Percentiles rank a stretch among this genome's conserved stretches.
phyloP scores from a whole-genome alignment of 2,113 vertebrate species.

The Sander lucioperca region DNA sequence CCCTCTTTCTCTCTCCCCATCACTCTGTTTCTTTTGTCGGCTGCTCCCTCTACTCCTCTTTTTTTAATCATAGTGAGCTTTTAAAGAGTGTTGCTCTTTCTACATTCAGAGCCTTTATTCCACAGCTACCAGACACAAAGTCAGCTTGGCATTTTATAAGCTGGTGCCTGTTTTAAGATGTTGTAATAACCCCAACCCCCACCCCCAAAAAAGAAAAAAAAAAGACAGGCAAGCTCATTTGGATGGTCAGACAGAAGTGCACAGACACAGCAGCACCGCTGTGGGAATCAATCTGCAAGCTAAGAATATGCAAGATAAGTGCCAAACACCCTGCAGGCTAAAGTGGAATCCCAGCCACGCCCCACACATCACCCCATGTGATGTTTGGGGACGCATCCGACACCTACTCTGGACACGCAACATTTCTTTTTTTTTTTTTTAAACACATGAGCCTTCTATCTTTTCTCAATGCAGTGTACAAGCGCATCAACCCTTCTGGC shows the following conservation, averaged over 20 bases:
- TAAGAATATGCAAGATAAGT: slow-evolving; percentile 58
- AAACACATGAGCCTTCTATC: slow-evolving; percentile 20
- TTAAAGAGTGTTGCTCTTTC: slow-evolving; percentile 56
- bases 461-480: slow-evolving; percentile 35
- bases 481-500: slow-evolving; percentile 53
- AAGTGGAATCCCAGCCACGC: slow-evolving; percentile 58
- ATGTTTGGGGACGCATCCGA: slow-evolving; percentile 49
- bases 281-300: slow-evolving; percentile 65
- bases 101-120: slow-evolving; percentile 34
- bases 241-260: slow-evolving; percentile 43
- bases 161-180: slow-evolving; percentile 56
- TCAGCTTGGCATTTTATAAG: slow-evolving; percentile 50
- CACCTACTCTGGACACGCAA: slow-evolving; percentile 47
- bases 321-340: slow-evolving; percentile 62
- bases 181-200: slow-evolving; percentile 39
- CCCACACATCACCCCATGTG: slow-evolving; percentile 62
- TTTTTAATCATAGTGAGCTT: slow-evolving; percentile 60
- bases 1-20: slow-evolving; percentile 8
- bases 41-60: slow-evolving; percentile 35
- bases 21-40: slow-evolving; percentile 42
- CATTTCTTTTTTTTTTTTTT: slow-evolving; percentile 28
- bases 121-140: slow-evolving; percentile 53
- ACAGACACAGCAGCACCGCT: slow-evolving; percentile 32
- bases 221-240: slow-evolving; percentile 48
- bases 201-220: background rate